Evolutionary conservation across 1,140 invertebrate species (phyloP).

Genomic region (Anoplolepis gracilipes): DNA sequence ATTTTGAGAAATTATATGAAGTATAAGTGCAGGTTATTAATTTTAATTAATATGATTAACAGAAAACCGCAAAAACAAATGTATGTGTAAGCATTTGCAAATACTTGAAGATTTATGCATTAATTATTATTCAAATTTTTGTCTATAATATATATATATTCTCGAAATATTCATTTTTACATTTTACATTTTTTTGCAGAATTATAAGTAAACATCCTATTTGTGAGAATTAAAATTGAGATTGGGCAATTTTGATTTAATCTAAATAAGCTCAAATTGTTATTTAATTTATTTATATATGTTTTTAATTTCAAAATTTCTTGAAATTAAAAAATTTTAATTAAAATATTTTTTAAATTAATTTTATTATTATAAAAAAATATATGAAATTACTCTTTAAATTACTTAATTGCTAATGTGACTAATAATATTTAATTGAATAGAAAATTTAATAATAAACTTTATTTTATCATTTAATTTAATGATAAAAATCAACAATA

Average conservation of each 20-base stretch:
- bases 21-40: too few relatives aligned
- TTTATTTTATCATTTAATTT: too few relatives aligned
- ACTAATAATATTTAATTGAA: conserved; percentile 2
- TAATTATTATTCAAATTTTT: neutral
- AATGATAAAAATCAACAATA: neutral
- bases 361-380: neutral
- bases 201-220: neutral
- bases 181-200: conserved; percentile 20
- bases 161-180: too few relatives aligned
- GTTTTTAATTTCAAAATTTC: neutral
- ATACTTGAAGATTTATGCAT: neutral
- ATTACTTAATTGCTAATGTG: too few relatives aligned
- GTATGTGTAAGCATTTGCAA: neutral
- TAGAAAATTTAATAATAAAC: neutral
- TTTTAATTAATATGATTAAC: conserved; percentile 9
- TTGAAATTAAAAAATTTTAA: too few relatives aligned
- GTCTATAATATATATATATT: neutral
- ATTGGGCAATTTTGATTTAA: neutral
- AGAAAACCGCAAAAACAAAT: neutral
- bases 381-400: neutral
- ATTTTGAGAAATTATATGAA: neutral
- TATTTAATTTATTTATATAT: neutral
- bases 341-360: neutral
- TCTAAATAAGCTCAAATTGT: neutral
- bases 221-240: neutral